Base-by-base conservation (phyloP, 2,888 invertebrate species). In the Drosophila siamana region DNA sequence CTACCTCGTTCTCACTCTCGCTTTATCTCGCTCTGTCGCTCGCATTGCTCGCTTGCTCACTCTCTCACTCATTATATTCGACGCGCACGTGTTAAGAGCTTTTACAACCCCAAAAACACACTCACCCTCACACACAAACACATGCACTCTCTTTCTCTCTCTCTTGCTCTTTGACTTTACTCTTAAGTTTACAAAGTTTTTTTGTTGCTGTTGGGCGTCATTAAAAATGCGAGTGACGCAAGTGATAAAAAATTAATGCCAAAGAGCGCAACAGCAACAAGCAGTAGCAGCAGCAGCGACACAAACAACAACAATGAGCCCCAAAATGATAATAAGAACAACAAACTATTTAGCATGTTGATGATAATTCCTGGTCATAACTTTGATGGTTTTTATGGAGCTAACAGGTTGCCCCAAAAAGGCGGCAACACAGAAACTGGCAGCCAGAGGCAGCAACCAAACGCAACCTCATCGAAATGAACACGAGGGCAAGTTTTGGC, bases 151-250 rank as follows among this genome's bases (percentile, higher is more conserved):
- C 19, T 19, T 19, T 19, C 19, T 19, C 48, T 15, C 41, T 16
- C 44, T 54, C 46, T 64, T 22, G 22, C 48, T 54, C 54, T 59
- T 41, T 54, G 28, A 54, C 57, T 68, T 67, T 52, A 52, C 46
- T 54, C 48, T 48, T 48, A 46, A 22, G 8, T 52, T 60, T 0
- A 28, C 56, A 26, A 47, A 7, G 24, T 50, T 33, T 38, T 30
- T 62, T 50, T 33, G 38, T 30, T 62, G 38, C 26, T 62, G 61
- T 50, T 46, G 72, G 66, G 79, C 74, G 64, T 70, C 81, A 84
- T 84, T 76, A 78, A 73, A 87, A 80, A 88, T 77, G 78, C 76
- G 68, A 79, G 87, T 88, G 88, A 88, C 88, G 88, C 86, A 88
- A 88, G 89, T 87, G 70, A 84, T 88, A 66, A 88, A 87, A 82